Evolutionary conservation across 2,797 vertebrate species (phyloP).

Genomic region (Coccyzus lansbergi): DNA sequence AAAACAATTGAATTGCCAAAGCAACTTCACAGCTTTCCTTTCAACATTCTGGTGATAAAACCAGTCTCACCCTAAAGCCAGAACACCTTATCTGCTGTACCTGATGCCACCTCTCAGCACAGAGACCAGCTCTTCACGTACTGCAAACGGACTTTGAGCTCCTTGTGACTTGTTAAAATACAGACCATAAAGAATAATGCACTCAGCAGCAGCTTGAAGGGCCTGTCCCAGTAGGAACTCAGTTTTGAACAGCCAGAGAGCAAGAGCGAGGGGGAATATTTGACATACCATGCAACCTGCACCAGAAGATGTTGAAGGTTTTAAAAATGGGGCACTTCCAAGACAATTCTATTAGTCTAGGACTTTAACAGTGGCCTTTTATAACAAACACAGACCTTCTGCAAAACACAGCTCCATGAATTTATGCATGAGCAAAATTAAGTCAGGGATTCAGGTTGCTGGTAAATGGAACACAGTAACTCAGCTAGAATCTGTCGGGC

Average conservation of each 20-base stretch:
- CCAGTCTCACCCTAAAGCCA: background rate
- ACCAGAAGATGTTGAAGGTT: background rate
- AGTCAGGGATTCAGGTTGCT: background rate
- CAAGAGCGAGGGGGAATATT: background rate
- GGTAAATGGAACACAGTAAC: background rate
- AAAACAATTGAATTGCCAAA: background rate
- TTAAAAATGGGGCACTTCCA: background rate
- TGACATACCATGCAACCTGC: background rate
- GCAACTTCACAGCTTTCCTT: background rate
- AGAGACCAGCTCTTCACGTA: background rate
- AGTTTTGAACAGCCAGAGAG: background rate
- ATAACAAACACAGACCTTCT: background rate
- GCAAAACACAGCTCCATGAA: background rate
- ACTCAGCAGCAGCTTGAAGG: background rate
- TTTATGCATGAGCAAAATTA: background rate
- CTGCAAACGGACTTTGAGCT: background rate
- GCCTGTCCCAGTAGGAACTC: background rate
- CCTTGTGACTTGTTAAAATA: background rate
- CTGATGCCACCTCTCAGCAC: conserved; percentile 16
- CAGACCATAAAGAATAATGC: background rate
- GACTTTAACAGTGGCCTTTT: background rate
- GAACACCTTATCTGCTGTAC: conserved; percentile 6
- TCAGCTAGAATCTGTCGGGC: background rate
- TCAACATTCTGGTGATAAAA: background rate
- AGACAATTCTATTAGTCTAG: background rate